Percentiles rank a stretch among this genome's conserved stretches.
Conservation (phyloP, 2,888 invertebrate genomes). For the Stenodema calcarata region DNA sequence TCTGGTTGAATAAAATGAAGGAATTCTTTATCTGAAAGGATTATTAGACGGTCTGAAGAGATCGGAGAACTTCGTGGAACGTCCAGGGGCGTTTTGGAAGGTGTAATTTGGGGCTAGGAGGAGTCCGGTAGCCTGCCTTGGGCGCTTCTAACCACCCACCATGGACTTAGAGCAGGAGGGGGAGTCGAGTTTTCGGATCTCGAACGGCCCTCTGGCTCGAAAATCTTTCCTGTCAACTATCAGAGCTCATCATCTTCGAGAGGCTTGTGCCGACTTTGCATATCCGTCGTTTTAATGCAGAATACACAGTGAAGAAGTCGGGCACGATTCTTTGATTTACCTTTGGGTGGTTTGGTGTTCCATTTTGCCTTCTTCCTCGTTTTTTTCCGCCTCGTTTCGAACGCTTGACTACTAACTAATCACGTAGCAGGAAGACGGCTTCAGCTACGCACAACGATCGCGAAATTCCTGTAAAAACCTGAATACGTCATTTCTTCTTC, state of each 20-base stretch:
- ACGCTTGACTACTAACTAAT: neutral
- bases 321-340: constrained; percentile 21
- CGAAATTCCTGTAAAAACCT: no score
- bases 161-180: neutral
- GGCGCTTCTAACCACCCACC: constrained; percentile 29
- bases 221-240: constrained; percentile 13
- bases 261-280: constrained; percentile 8
- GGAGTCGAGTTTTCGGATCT: neutral
- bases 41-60: constrained; percentile 18
- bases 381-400: neutral
- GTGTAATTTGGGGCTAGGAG: constrained; percentile 27
- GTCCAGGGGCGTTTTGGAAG: constrained; percentile 23
- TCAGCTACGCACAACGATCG: no score
- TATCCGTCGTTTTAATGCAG: constrained; percentile 1
- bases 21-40: constrained; percentile 34
- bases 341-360: constrained; percentile 15
- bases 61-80: neutral
- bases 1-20: constrained; percentile 30
- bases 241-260: constrained; percentile 14
- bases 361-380: neutral
- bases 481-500: no score
- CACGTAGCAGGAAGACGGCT: neutral
- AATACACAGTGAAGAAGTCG: neutral
- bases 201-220: neutral
- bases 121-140: constrained; percentile 7